Conservation (phyloP, 2,113 vertebrate genomes). For the Festucalex cinctus region DNA sequence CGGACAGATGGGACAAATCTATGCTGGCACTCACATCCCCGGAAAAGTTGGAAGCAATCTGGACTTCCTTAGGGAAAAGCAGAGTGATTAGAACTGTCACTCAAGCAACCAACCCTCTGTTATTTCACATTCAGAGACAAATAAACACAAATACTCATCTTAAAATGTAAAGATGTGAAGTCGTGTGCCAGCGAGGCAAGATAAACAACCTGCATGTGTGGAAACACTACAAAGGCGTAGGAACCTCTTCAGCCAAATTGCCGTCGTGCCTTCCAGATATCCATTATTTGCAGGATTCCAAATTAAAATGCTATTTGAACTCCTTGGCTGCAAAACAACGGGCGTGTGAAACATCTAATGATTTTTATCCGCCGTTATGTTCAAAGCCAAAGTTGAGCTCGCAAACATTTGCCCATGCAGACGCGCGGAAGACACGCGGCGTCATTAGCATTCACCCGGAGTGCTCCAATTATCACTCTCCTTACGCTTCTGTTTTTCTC, state of each 20-base stretch:
- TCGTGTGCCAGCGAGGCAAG: neutral
- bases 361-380: constrained; percentile 1
- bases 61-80: constrained; percentile 38
- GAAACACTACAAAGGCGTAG: neutral
- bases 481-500: constrained; percentile 4
- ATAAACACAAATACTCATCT: neutral
- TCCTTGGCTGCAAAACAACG: constrained; percentile 2
- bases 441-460: constrained; percentile 9
- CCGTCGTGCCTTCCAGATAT: constrained; percentile 5
- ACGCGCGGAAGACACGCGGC: neutral
- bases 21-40: constrained; percentile 24
- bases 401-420: constrained; percentile 5
- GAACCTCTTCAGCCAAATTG: constrained; percentile 1
- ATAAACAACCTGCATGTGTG: neutral
- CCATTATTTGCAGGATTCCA: constrained; percentile 13
- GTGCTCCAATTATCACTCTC: constrained; percentile 13
- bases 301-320: constrained; percentile 12
- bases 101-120: neutral
- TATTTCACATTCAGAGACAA: neutral
- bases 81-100: constrained; percentile 10
- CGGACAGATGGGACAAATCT: constrained; percentile 60
- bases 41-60: constrained; percentile 41
- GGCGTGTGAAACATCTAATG: neutral
- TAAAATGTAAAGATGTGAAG: neutral
- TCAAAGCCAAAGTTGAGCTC: constrained; percentile 7